Evolutionary conservation across 2,113 vertebrate species (phyloP), one percentile per base, ranked within the genome.

Genomic region (Dasypus novemcinctus): DNA sequence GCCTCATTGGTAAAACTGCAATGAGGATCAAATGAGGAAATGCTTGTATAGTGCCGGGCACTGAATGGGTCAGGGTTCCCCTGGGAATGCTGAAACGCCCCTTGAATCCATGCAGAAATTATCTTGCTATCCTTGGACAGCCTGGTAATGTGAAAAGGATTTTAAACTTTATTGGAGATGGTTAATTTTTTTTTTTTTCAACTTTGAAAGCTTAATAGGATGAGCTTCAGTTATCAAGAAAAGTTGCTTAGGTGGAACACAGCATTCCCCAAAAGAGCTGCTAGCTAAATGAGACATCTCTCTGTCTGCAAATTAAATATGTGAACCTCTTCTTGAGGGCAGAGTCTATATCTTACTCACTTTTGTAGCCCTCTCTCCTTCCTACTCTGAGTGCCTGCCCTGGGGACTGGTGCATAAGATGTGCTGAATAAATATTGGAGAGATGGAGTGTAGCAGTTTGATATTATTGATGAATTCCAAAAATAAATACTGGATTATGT

Each of bases 211-310:
- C 83, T 87, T 94, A 52, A 76, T 20, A 85, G 94, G 68, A 90
- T 78, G 74, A 87, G 68, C 87, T 92, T 82, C 69, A 76, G 87
- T 68, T 87, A 76, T 54, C 14, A 3, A 74, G 95, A 85, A 76
- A 92, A 95, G 84, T 69, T 92, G 91, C 88, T 92, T 92, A n/a
- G 0, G 0, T 38, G 84, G 75, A 66, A 11, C 57, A 74, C 74
- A 66, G 64, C 23, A 10, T 23, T 78, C n/a, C 80, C 36, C 11
- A 9, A 25, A 86, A 80, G 93, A 80, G 52, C n/a, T 63, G 52
- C 79, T 57, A n/a, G 87, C n/a, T 80, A 25, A 75, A 71, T 33
- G 92, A 91, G 74, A 84, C 52, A 20, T 52, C 7, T 54, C 43
- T 89, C 64, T 21, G 13, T 46, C 75, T 29, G 80, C 81, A 83